Evolutionary conservation across 2,888 invertebrate genomes (phyloP).

Genomic region (Eurois occulta): DNA sequence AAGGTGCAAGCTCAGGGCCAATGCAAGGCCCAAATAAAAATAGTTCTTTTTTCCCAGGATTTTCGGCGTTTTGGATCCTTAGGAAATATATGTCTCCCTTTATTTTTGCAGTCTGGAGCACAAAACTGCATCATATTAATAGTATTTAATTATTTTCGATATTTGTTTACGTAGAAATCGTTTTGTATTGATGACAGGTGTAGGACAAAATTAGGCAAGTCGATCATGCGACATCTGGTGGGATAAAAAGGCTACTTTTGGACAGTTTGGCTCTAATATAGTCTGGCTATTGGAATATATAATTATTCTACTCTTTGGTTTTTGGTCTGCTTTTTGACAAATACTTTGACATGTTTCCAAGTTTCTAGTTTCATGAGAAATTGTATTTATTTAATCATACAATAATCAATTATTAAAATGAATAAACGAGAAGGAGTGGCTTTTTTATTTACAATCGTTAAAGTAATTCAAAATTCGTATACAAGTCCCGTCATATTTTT

Average conservation of each 20-base stretch:
- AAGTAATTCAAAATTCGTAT: slow-evolving; percentile 72
- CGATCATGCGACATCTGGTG: too few species aligned
- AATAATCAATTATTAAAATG: slow-evolving; percentile 60
- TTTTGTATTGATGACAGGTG: too few species aligned
- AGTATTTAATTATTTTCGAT: too few species aligned
- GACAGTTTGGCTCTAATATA: neutral
- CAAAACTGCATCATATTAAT: too few species aligned
- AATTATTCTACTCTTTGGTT: neutral
- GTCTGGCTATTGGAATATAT: neutral
- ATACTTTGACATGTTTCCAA: slow-evolving; percentile 12
- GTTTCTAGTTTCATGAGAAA: slow-evolving; percentile 13
- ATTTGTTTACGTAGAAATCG: too few species aligned
- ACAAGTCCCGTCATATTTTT: slow-evolving; percentile 74
- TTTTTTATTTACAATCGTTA: slow-evolving; percentile 69
- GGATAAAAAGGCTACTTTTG: neutral
- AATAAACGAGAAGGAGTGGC: slow-evolving; percentile 54
- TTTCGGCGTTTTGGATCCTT: too few species aligned
- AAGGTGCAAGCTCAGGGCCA: too few species aligned
- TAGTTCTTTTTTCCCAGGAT: too few species aligned
- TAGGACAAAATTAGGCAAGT: too few species aligned
- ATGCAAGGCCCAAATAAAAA: too few species aligned
- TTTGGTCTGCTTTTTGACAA: neutral
- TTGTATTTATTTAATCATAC: slow-evolving; percentile 37
- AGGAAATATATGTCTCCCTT: too few species aligned
- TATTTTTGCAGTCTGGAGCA: too few species aligned